phyloP scores from a whole-genome alignment of 2,113 vertebrate genomes.

The Litocranius walleri region DNA sequence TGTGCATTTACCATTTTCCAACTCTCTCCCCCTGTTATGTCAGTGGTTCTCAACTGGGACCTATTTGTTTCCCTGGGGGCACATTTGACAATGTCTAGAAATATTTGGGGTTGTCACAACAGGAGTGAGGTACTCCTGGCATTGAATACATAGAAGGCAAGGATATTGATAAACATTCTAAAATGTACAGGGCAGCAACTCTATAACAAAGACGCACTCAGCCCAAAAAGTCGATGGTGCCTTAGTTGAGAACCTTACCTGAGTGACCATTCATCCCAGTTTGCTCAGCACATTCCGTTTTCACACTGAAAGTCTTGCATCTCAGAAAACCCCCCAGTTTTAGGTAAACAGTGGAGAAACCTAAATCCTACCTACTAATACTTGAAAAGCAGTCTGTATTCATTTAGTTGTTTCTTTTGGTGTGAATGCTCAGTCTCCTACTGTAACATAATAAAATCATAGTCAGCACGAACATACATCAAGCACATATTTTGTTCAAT shows the following conservation, averaged over 20 bases:
- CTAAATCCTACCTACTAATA: neutral
- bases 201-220: neutral
- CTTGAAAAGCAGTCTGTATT: neutral
- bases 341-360: neutral
- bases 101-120: neutral
- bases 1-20: neutral
- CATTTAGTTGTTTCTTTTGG: neutral
- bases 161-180: neutral
- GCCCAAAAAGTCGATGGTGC: neutral
- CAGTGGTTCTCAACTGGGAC: neutral
- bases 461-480: neutral
- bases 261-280: neutral
- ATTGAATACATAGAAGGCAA: neutral
- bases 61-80: neutral
- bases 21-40: neutral
- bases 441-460: neutral
- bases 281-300: neutral
- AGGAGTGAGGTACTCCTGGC: neutral
- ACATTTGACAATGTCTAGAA: neutral
- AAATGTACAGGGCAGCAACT: neutral
- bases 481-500: neutral
- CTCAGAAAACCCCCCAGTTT: neutral
- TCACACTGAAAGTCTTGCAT: neutral
- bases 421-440: neutral
- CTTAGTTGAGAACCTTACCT: neutral